Base-by-base conservation (phyloP, 2,888 invertebrate species). In the Sinelater perroti region DNA sequence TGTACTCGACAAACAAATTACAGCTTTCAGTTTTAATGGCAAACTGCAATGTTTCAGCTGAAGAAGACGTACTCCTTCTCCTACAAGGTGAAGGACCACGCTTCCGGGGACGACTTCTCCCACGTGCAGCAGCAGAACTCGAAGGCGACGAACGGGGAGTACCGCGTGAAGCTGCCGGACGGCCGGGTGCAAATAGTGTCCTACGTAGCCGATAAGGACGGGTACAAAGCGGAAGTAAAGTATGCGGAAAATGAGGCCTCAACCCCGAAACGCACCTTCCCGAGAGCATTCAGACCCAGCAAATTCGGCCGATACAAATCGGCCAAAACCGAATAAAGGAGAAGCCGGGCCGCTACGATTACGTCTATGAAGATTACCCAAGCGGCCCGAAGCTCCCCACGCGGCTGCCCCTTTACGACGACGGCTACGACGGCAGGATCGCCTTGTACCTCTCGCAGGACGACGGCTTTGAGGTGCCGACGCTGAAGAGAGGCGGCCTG, bases 51-150 rank as follows among this genome's bases (percentile, higher is more conserved):
- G 35, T 40, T 40, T 24, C 51, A 54, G 59, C 31, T 42, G 24
- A 73, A 75, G 64, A 79, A 79, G 64, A 73, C 85, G 71, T 87
- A 88, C 77, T 85, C 85, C 0, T 88, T 87, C 71, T 84, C 86
- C 0, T 88, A 88, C 73, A 80, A 81, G 36, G 87, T 88, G 1
- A 82, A 82, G 62, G 86, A 87, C 68, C 79, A 80, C 11, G 75
- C 82, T 56, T 85, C 84, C 0, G 88, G 87, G 0, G 87, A 87
- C 56, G 87, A 88, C 68, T 88, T 86, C 75, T 87, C 87, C 0
- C 87, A 88, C 67, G 80, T 81, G 1, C 87, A 88, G 70, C 81
- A 82, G 5, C 84, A 85, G 70, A 82, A 81, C 62, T 84, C 86
- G 2, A 81, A 83, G 11, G 83, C 83, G 0, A 87, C 87, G 4